Conservation (phyloP, 2,797 vertebrate species). For the Melanotaenia nigrans region DNA sequence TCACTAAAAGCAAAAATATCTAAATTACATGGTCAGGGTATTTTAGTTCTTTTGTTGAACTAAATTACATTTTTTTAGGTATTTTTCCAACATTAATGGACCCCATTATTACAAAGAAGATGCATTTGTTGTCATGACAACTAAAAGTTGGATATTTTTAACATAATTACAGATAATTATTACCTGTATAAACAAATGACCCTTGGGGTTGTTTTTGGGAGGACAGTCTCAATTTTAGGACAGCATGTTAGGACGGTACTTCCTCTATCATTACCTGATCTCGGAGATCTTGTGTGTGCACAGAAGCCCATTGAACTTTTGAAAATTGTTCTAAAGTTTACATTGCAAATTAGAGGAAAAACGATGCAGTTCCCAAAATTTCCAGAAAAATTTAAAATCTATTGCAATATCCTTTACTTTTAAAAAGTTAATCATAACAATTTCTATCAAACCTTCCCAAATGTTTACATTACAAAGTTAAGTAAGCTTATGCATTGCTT, state of each 20-base stretch:
- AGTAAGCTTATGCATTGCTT: not conserved
- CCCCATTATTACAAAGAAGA: too few relatives aligned
- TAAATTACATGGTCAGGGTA: too few relatives aligned
- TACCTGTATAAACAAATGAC: not conserved
- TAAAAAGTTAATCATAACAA: not conserved
- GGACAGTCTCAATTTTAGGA: not conserved
- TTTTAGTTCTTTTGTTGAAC: too few relatives aligned
- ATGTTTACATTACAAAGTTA: not conserved
- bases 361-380: not conserved
- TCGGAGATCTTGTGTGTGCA: not conserved
- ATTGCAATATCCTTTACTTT: not conserved
- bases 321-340: not conserved
- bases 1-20: too few relatives aligned
- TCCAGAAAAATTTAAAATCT: not conserved
- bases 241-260: not conserved
- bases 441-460: not conserved
- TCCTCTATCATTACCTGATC: not conserved
- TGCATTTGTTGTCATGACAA: too few relatives aligned
- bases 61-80: too few relatives aligned
- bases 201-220: not conserved
- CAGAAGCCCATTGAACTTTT: not conserved
- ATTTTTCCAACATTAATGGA: too few relatives aligned
- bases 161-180: too few relatives aligned
- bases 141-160: too few relatives aligned
- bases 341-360: not conserved